Evolutionary conservation across 2,888 invertebrate species (phyloP), one percentile per base, ranked within the genome.

Genomic region (Sceliomorpha sp.): DNA sequence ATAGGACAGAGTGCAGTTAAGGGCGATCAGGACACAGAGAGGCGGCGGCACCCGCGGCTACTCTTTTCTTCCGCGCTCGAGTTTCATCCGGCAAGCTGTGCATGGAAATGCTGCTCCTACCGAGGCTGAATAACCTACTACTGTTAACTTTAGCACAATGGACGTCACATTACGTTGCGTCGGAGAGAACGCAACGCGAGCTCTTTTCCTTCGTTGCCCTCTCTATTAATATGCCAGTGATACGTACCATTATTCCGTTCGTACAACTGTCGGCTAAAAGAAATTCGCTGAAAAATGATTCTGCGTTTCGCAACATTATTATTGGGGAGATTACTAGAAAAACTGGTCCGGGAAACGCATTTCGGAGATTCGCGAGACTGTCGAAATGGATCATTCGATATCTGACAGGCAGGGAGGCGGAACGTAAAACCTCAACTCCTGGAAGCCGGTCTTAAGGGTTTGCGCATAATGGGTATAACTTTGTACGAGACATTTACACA

Each of bases 381-480:
- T 58, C 45, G 26, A 24, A 14, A 62, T 34, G 45, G 56, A 62
- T 62, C 48, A 62, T 62, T 62, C 56, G 58, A 51, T 69, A 56
- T 56, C 56, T 40, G 56, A 58, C 62, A 39, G 24, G 4, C 1
- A 34, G 14, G 14, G 14, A 36, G 17, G 39, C 29, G 51, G 45
- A 66, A 48, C 34, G 62, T 39, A 40, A 42, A 62, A 53, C 13
- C 58, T 62, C 50, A 51, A 58, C 53, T 42, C 58, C 17, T n/a
- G 34, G 17, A 39, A 13, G 60, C 37, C 26, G 56, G 60, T 62
- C 56, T 56, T 62, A 53, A 62, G 74, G 76, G 75, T 68, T 76
- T 62, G 12, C 53, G 77, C 75, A 84, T 84, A 86, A 84, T 84
- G 81, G 78, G 78, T 79, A 79, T 83, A 86, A 86, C 79, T 86